Evolutionary conservation across 2,113 vertebrate genomes (phyloP), one percentile per base, ranked within the genome.

Genomic region (Isichthys henryi): DNA sequence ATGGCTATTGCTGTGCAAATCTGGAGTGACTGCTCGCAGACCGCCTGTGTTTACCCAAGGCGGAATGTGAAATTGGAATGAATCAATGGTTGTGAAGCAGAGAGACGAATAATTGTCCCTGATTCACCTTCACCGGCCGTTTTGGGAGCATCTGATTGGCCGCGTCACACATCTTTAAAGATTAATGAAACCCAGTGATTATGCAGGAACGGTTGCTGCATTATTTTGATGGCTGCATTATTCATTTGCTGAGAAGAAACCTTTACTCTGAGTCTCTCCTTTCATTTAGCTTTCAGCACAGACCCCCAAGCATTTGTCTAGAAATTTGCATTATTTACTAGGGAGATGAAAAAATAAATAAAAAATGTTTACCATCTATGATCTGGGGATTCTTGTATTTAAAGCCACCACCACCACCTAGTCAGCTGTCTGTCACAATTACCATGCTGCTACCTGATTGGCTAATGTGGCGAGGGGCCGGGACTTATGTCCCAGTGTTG

Each of bases 201-300:
- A 19, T 53, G 43, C 31, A 56, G 74, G 50, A 35, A 21, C 0
- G 45, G n/a, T 86, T 27, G 10, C 27, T 53, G 27, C 49, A 35
- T 39, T 53, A 53, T 87, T 83, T 85, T 43, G 31, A 83, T 89
- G 35, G 10, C n/a, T 53, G 50, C 49, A 35, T 53, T 53, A 53
- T 87, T 87, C 53, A 62, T 88, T 88, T 62, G 19, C 87, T 62
- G 53, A 88, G 56, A 88, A n/a, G 52, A 66, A 43, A 35, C 15
- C 23, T 5, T 80, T n/a, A 23, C 43, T 23, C 19, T 19, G n/a
- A 87, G 85, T 39, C n/a, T 11, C 10, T 13, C 27, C 50, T 80
- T 70, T 70, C 62, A 31, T 31, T 70, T 70, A 70, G n/a, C n/a
- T 70, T 70, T 70, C 62, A 70, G 62, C 62, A 70, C 62, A 0